phyloP scores from a whole-genome alignment of 1,140 invertebrate genomes.

The Listronotus bonariensis region DNA sequence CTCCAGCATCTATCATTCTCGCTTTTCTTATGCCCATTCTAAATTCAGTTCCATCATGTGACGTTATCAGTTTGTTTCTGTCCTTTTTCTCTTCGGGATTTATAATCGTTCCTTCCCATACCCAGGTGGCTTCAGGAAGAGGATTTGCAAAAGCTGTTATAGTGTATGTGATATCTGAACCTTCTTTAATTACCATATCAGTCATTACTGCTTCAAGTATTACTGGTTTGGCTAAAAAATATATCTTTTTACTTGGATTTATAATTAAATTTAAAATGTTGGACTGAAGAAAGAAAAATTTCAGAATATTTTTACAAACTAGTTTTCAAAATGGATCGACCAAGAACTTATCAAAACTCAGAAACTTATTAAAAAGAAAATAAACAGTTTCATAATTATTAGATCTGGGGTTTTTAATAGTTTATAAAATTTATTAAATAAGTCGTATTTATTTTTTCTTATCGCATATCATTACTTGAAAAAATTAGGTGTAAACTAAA shows the following conservation, averaged over 20 bases:
- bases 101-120: constrained; percentile 20
- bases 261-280: neutral
- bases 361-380: too few relatives aligned
- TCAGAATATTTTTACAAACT: neutral
- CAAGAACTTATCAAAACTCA: neutral
- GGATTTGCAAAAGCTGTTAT: constrained; percentile 21
- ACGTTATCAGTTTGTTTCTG: constrained; percentile 30
- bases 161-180: constrained; percentile 24
- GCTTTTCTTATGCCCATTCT: constrained; percentile 26
- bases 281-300: neutral
- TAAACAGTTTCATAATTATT: too few relatives aligned
- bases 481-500: too few relatives aligned
- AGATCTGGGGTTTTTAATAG: too few relatives aligned
- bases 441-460: too few relatives aligned
- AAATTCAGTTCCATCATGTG: constrained; percentile 21
- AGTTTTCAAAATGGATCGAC: neutral
- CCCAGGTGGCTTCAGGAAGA: constrained; percentile 20
- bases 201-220: constrained; percentile 28
- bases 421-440: too few relatives aligned
- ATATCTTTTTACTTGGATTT: neutral
- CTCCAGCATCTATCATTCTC: constrained; percentile 26
- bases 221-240: constrained; percentile 25
- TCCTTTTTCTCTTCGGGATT: constrained; percentile 22
- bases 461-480: too few relatives aligned
- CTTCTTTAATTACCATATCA: constrained; percentile 26